These are phyloP conservation scores for Botrylloides violaceus DNA, from an alignment of 23 tunicate genomes.

Conservation along the genomic window DNA sequence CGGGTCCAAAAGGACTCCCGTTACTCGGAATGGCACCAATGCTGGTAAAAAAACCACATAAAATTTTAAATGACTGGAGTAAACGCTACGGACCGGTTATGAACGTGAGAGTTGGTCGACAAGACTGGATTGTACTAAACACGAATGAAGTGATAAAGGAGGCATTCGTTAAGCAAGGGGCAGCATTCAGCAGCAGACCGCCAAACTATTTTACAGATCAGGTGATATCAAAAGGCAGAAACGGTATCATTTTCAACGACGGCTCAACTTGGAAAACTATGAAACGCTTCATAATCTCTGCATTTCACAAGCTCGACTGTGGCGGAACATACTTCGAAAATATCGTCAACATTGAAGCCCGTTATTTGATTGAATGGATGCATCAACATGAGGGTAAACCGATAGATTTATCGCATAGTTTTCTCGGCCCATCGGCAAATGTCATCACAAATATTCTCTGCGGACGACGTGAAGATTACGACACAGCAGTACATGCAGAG, in stretches of 20 bases:
- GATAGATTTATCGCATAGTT: background rate
- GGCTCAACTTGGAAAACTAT: background rate
- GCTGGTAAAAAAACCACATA: background rate
- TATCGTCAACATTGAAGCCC: background rate
- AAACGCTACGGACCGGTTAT: background rate
- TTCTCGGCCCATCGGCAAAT: background rate
- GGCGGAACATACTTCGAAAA: background rate
- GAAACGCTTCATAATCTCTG: background rate
- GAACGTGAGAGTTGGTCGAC: background rate
- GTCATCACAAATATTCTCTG: background rate
- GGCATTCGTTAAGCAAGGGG: background rate
- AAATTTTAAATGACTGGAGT: background rate
- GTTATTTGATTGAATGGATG: background rate
- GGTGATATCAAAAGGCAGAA: background rate
- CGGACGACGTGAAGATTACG: background rate
- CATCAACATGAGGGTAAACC: background rate
- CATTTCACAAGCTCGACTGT: background rate
- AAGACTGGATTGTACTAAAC: background rate
- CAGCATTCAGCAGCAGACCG: background rate
- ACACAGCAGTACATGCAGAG: background rate
- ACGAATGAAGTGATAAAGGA: background rate
- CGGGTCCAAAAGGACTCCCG: background rate
- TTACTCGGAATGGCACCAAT: background rate
- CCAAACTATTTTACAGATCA: background rate
- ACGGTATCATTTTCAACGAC: background rate